Evolutionary conservation across 1,140 invertebrate genomes (phyloP).

Genomic region (Platyura marginata): DNA sequence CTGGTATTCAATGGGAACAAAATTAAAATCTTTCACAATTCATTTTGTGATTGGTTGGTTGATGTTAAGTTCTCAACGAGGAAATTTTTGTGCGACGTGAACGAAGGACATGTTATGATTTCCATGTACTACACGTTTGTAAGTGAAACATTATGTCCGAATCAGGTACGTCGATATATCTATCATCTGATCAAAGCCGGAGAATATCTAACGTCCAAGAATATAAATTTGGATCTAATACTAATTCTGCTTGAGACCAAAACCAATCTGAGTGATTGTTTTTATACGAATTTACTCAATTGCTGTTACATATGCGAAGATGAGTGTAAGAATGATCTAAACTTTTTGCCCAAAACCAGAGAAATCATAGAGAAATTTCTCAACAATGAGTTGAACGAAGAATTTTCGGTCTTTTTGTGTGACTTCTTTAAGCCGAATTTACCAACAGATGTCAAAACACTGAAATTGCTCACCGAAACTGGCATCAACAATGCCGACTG

Average conservation of each 20-base stretch:
- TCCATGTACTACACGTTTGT: conserved; percentile 62
- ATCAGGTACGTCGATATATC: conserved; percentile 16
- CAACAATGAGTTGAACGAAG: conserved; percentile 16
- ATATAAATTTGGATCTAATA: conserved; percentile 19
- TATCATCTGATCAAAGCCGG: conserved; percentile 20
- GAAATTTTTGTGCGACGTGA: conserved; percentile 74
- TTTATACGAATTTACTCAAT: conserved; percentile 22
- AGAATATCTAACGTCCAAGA: conserved; percentile 18
- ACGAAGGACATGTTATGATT: conserved; percentile 75
- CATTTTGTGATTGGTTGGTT: conserved; percentile 83
- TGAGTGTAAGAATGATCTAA: conserved; percentile 19
- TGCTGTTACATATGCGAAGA: conserved; percentile 21
- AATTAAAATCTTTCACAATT: conserved; percentile 70
- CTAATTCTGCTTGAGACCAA: conserved; percentile 21
- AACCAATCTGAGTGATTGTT: conserved; percentile 20
- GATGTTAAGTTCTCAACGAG: conserved; percentile 95
- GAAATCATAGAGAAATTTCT: conserved; percentile 19
- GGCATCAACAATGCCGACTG: conserved; percentile 28
- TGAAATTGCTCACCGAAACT: conserved; percentile 44
- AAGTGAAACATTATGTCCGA: conserved; percentile 21
- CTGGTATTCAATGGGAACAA: conserved; percentile 29
- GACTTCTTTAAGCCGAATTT: conserved; percentile 30
- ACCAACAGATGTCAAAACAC: conserved; percentile 37
- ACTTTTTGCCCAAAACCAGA: conserved; percentile 18
- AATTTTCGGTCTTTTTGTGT: conserved; percentile 18